Base-by-base conservation (phyloP, 2,797 vertebrate genomes). In the Pampus argenteus region DNA sequence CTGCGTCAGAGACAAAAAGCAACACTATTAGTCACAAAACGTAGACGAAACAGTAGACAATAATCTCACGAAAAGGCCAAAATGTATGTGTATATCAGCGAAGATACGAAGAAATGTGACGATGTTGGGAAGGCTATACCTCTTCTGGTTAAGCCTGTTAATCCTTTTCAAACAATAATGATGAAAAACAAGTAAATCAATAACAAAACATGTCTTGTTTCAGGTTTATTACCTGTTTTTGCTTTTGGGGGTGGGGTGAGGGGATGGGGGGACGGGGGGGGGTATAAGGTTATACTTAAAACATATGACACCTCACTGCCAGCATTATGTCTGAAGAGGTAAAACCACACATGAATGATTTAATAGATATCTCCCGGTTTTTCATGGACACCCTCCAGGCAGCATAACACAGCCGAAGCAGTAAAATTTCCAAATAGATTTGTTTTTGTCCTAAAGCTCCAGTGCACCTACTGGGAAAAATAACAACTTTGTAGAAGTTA, bases 361-460 rank as follows among this genome's bases (percentile, higher is more conserved):
- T 84, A 76, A 89, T 75, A 83, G 85, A 90, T 85, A 89, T 90
- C 78, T 85, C 73, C 69, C 61, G 71, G 76, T 88, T 85, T 80
- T 83, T 81, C 66, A 79, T 87, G 84, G 88, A 89, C 38, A 18
- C 49, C 68, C 31, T 88, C 84, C 84, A 91, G 84, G 71, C 75
- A 81, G 71, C 61, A 76, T 40, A 76, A 83, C 74, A 73, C 56
- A 68, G 72, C 51, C 45, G n/a, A 64, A 72, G 64, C 77, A 73
- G 78, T 84, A 81, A 86, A 74, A 73, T 64, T 81, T 86, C 69
- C 57, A 74, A 89, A 90, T 85, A 70, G 82, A 85, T 84, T 88
- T 86, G 85, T 87, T 89, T 90, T 89, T 79, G 74, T 87, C 78
- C 77, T 79, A 31, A 72, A 86, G 80, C 72, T 76, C 44, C 69